Base-by-base conservation (phyloP, 2,113 vertebrate genomes). In the Cynoglossus semilaevis region DNA sequence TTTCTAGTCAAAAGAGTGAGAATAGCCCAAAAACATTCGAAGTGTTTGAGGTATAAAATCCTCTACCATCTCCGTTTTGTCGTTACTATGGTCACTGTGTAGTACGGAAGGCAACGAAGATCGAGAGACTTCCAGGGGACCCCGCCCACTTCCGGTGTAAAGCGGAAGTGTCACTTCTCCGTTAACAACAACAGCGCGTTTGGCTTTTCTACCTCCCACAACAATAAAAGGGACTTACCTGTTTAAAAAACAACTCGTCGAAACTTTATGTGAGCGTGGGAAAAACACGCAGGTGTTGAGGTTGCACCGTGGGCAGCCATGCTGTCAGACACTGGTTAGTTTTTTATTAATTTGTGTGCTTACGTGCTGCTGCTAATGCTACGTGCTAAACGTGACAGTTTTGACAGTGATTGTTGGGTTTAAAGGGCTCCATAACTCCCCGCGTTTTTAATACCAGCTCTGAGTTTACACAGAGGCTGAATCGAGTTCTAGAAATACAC, bases 321-420 rank as follows among this genome's bases (percentile, higher is more conserved):
- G 89, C 70, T 89, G 56, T 86, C 89, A 68, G 88, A 89, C 56
- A 74, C 88, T 88, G 88, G 90, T 91, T 13, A 63, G 84, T 82
- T 38, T 22, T 4, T 43, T 4, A 4, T 1, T 42, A 15, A 3
- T 29, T 29, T 29, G 2, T 29, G 2, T 2, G 6, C 6, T 29
- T 15, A 8, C 16, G 29, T 16, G 15, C 41, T n/a, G 62, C 36
- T 36, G 19, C 1, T 51, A 38, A 5, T 35, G 80, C 74, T 78
- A 76, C 50, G 29, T 70, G 85, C 83, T 87, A 85, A 63, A 51
- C 16, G 63, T 67, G 68, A 72, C 76, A 77, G 34, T n/a, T 15
- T 43, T 57, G 41, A 63, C 57, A 10, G 43, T 51, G 60, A 59
- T 45, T 37, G 15, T 17, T 38, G n/a, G 15, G 34, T 36, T 37